Evolutionary conservation across 2,797 vertebrate species (phyloP).

Genomic region (Salmo trutta): DNA sequence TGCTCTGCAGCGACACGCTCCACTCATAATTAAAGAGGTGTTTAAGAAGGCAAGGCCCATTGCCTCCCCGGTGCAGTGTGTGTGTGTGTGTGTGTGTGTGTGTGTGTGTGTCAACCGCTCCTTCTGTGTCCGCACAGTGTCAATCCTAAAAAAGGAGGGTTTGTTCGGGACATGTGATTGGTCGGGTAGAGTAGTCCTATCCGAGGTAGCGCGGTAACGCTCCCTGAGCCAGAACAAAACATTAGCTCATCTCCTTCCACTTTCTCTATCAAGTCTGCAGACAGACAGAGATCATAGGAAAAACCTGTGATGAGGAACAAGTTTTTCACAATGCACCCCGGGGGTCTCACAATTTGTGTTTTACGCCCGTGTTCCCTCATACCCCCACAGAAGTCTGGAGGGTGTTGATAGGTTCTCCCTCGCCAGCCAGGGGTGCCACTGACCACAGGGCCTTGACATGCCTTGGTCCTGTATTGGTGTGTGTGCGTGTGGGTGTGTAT

Average conservation of each 20-base stretch:
- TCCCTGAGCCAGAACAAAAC: slow-evolving; percentile 13
- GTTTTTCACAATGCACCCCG: not conserved
- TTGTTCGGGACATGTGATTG: not conserved
- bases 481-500: not conserved
- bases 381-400: not conserved
- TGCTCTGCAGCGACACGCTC: slow-evolving; percentile 30
- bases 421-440: not conserved
- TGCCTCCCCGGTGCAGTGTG: slow-evolving; percentile 11
- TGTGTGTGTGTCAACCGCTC: too few relatives aligned
- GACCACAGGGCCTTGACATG: not conserved
- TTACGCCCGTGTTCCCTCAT: not conserved
- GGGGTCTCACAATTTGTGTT: slow-evolving; percentile 3
- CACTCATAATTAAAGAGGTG: slow-evolving; percentile 40
- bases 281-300: slow-evolving; percentile 1
- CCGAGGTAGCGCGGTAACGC: slow-evolving; percentile 2
- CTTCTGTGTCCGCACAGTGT: not conserved
- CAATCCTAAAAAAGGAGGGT: not conserved
- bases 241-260: slow-evolving; percentile 53
- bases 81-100: too few relatives aligned
- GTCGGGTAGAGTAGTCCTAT: not conserved
- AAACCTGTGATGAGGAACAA: slow-evolving; percentile 7
- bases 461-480: not conserved
- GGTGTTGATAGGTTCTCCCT: slow-evolving; percentile 1
- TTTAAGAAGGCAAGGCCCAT: slow-evolving; percentile 48
- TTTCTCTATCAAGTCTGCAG: slow-evolving; percentile 4